These are phyloP conservation scores for Dryoscopus gambensis DNA, from an alignment of 2,113 vertebrate species.

Conservation along the genomic window DNA sequence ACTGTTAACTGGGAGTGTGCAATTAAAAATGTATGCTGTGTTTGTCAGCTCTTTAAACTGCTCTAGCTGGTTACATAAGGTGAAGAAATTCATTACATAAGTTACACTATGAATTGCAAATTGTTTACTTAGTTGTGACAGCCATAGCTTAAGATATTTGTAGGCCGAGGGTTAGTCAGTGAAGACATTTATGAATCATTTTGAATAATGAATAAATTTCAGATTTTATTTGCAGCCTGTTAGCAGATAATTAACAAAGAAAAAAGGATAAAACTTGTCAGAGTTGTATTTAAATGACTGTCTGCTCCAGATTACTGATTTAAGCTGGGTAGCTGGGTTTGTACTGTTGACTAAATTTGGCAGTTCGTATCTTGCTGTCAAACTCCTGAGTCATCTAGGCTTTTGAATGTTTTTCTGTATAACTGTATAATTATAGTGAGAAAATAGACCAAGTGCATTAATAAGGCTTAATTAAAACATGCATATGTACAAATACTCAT, in stretches of 20 bases:
- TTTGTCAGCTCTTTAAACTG: conserved; percentile 32
- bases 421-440: neutral
- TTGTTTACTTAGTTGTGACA: conserved; percentile 25
- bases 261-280: conserved; percentile 14
- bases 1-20: neutral
- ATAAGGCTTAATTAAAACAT: conserved; percentile 28
- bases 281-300: conserved; percentile 33
- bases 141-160: conserved; percentile 42
- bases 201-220: conserved; percentile 51
- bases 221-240: neutral
- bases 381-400: conserved; percentile 12
- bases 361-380: neutral
- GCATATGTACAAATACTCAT: neutral
- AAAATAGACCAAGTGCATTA: conserved; percentile 5
- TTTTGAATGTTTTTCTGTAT: neutral
- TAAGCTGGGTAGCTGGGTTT: neutral
- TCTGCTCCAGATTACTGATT: neutral
- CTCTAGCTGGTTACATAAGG: conserved; percentile 21
- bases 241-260: conserved; percentile 39
- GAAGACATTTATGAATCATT: conserved; percentile 38
- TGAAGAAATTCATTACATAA: conserved; percentile 20
- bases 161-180: neutral
- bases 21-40: conserved; percentile 31
- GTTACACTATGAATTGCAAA: conserved; percentile 25
- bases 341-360: neutral